Base-by-base conservation (phyloP, 1,140 invertebrate species). In the Scaptomyza graminum region DNA sequence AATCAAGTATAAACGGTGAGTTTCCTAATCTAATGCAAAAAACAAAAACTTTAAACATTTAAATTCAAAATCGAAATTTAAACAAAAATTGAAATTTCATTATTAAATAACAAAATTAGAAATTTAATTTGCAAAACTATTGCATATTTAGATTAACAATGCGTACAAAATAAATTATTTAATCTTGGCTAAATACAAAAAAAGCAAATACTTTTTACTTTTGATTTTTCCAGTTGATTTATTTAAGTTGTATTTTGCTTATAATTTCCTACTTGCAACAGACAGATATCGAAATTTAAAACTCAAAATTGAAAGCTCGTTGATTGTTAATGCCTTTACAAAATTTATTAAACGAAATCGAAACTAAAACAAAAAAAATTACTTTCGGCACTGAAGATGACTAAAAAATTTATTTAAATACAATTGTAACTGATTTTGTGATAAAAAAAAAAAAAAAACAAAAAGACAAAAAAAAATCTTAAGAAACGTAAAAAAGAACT, bases 401-500 rank as follows among this genome's bases (percentile, higher is more conserved):
- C 57, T 61, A 71, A 76, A 76, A 78, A 79, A 79, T 73, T 83
- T 50, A 76, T 85, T 77, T 82, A 79, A 82, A 85, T 87, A 91
- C 90, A 90, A 90, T 87, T 91, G 90, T 91, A 91, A 91, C 90
- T 91, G 90, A 91, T 90, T 91, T 91, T 91, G 90, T 91, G 90
- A 91, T 91, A 91, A 64, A 41, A 70, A 68, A 73, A 67, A 66
- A 9, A 60, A 66, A 72, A 59, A 7, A 57, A 62, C 50, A 81
- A 63, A 52, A 72, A 72, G 72, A 76, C 70, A 66, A 60, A 81
- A 63, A 52, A 72, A 76, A 76, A 70, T 76, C 47, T n/a, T 25
- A 51, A 5, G 55, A 56, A 65, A 52, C 41, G 60, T 65, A 55
- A 63, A 63, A 31, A 54, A 31, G 2, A 83, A 75, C 43, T 62